Conservation (phyloP, 2,113 vertebrate species). For the Hypomesus transpacificus region DNA sequence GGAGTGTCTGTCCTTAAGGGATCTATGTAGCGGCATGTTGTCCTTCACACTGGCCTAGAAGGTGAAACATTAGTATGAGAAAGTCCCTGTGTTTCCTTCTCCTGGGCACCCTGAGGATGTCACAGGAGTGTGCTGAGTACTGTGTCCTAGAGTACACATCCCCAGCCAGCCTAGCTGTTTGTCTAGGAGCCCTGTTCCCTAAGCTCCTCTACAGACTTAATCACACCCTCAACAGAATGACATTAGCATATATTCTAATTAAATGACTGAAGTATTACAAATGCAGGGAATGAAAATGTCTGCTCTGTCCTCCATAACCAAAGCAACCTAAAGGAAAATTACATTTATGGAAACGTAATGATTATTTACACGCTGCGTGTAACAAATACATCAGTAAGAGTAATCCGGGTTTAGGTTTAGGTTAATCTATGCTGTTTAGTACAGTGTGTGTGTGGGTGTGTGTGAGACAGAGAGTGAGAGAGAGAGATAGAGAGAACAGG, state of each 20-base stretch:
- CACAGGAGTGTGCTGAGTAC: too few relatives aligned
- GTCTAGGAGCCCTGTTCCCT: not conserved
- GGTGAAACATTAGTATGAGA: too few relatives aligned
- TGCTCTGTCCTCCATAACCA: not conserved
- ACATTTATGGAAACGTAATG: not conserved
- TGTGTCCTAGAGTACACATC: not conserved
- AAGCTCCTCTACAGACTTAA: not conserved
- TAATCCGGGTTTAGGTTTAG: not conserved
- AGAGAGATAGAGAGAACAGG: not conserved
- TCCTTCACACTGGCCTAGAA: too few relatives aligned
- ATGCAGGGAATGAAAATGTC: not conserved
- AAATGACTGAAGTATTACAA: not conserved
- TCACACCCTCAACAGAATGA: not conserved
- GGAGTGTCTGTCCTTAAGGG: too few relatives aligned
- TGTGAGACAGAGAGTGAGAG: not conserved
- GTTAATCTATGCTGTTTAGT: too few relatives aligned
- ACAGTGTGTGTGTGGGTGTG: not conserved
- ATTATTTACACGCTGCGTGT: not conserved
- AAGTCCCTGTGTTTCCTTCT: too few relatives aligned
- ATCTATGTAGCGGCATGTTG: too few relatives aligned
- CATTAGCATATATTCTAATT: slow-evolving; percentile 2
- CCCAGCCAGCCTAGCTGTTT: not conserved
- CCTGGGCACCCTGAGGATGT: too few relatives aligned
- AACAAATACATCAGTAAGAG: not conserved
- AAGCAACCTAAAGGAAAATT: not conserved